These are phyloP conservation scores for Cosmia pyralina DNA, from an alignment of 2,888 invertebrate genomes.

Conservation along the genomic window DNA sequence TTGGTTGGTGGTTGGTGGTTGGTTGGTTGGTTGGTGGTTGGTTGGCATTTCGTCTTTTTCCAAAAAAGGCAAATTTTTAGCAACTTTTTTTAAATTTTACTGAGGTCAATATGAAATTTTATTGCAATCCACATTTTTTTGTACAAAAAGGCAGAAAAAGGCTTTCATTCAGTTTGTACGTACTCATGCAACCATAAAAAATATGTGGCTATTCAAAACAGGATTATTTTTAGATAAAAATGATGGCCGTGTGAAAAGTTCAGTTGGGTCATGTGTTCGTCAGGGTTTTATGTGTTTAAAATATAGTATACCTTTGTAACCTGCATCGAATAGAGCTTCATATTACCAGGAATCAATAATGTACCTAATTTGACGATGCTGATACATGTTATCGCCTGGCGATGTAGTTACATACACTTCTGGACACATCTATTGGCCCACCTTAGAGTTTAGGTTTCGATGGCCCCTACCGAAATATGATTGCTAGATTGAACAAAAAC, in stretches of 20 bases:
- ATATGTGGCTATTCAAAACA: slow-evolving; percentile 37
- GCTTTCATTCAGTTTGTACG: slow-evolving; percentile 3
- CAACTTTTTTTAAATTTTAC: no score
- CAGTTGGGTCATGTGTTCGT: slow-evolving; percentile 11
- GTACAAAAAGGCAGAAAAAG: neutral
- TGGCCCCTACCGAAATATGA: no score
- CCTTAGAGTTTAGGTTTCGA: no score
- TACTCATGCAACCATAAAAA: slow-evolving; percentile 10
- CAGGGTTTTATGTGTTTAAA: neutral
- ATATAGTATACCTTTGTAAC: neutral
- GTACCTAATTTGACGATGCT: neutral
- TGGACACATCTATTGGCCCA: no score
- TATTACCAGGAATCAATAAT: neutral
- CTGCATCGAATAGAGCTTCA: neutral
- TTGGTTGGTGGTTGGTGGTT: no score
- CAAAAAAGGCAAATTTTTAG: no score
- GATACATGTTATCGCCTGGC: neutral
- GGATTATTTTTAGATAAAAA: slow-evolving; percentile 48
- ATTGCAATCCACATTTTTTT: neutral
- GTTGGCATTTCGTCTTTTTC: no score
- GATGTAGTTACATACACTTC: neutral
- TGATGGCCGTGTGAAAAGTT: slow-evolving; percentile 15
- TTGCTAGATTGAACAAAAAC: no score
- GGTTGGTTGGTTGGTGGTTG: no score
- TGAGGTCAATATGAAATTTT: neutral